phyloP scores from a whole-genome alignment of 2,113 vertebrate genomes.

The Thomomys bottae region DNA sequence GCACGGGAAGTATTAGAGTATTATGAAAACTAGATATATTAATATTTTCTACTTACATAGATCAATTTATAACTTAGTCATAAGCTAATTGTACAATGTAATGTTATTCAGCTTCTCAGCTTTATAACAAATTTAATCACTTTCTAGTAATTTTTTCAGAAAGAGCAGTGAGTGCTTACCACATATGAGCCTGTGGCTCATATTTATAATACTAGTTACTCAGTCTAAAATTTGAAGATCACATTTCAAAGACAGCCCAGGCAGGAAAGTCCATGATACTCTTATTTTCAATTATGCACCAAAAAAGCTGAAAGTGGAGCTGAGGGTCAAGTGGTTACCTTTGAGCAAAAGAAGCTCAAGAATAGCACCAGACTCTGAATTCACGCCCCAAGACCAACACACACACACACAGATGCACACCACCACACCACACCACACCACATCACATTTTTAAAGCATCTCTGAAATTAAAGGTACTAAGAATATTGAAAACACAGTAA shows the following conservation, averaged over 20 bases:
- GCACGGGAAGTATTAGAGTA: neutral
- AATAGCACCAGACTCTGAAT: too few relatives aligned
- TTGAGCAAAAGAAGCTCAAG: too few relatives aligned
- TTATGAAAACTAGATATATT: neutral
- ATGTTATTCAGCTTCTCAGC: neutral
- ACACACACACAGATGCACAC: too few relatives aligned
- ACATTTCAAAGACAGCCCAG: neutral
- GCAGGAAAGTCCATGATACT: too few relatives aligned
- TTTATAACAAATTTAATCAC: slow-evolving; percentile 22
- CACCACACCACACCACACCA: too few relatives aligned
- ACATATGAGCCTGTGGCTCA: neutral
- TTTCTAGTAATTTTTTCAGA: slow-evolving; percentile 43
- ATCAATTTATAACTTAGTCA: neutral
- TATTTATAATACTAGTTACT: too few relatives aligned
- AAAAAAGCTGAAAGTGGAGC: too few relatives aligned
- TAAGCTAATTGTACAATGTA: slow-evolving; percentile 11
- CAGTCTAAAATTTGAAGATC: neutral
- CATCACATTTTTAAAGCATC: slow-evolving; percentile 29
- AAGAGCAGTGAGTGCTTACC: neutral
- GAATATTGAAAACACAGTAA: slow-evolving; percentile 7
- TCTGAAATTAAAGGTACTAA: neutral
- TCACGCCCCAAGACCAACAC: too few relatives aligned
- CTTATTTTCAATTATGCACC: too few relatives aligned
- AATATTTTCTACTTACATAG: neutral
- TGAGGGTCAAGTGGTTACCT: too few relatives aligned